A percentile compares a stretch with the other conserved stretches of the same genome.
Conservation (phyloP, 2,797 vertebrate species). For the Crocodylus rhombifer region DNA sequence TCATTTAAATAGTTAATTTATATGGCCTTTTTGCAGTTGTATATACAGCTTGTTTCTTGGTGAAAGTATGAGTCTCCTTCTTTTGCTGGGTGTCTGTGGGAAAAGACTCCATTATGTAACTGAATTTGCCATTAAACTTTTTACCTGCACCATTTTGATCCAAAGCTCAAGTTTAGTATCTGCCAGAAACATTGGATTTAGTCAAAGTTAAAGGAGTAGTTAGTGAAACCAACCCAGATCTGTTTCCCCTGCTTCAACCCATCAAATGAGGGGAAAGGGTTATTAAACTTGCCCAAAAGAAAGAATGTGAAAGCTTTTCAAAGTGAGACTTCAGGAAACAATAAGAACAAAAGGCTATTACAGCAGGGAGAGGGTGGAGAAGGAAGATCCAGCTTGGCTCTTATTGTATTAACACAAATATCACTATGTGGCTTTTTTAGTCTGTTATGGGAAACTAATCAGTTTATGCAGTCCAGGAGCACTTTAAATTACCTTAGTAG, state of each 20-base stretch:
- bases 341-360: rapidly evolving
- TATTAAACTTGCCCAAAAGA: neutral
- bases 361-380: neutral
- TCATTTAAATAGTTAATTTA: neutral
- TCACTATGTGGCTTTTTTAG: neutral
- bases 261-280: neutral
- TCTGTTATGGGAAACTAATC: neutral
- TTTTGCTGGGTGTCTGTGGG: neutral
- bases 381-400: neutral
- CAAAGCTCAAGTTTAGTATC: neutral
- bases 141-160: neutral
- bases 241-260: neutral
- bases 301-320: neutral
- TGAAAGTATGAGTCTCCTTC: neutral
- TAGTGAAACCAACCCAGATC: neutral
- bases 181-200: neutral
- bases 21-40: neutral
- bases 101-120: neutral
- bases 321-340: neutral
- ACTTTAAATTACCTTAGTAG: neutral
- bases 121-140: neutral
- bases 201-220: neutral
- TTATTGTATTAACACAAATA: neutral
- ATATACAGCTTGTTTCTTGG: neutral
- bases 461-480: neutral